These are phyloP conservation scores for Phasianus colchicus DNA, from an alignment of 2,113 vertebrate genomes.

Conservation along the genomic window DNA sequence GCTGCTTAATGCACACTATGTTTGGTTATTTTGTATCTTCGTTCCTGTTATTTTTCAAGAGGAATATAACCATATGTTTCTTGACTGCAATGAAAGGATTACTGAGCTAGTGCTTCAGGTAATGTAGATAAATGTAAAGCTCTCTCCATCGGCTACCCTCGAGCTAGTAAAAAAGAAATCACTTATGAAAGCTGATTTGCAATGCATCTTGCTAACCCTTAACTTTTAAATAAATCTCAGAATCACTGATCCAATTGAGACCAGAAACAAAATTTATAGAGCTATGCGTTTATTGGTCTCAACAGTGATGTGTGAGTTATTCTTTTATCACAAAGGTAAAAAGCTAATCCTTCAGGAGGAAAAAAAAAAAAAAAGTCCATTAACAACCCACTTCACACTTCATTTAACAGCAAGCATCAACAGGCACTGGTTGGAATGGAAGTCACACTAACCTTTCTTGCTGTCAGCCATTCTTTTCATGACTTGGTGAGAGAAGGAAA, in stretches of 20 bases:
- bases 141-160: not conserved
- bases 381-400: not conserved
- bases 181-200: not conserved
- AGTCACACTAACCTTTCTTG: not conserved
- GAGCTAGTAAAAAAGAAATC: not conserved
- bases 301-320: not conserved
- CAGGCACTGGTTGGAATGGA: not conserved
- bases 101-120: not conserved
- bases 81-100: not conserved
- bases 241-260: not conserved
- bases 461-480: not conserved
- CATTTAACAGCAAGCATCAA: constrained; percentile 23
- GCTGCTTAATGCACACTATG: not conserved
- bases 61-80: not conserved
- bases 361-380: not conserved
- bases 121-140: not conserved
- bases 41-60: not conserved
- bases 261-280: not conserved
- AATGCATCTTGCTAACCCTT: not conserved
- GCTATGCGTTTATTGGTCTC: not conserved
- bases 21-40: not conserved
- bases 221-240: not conserved
- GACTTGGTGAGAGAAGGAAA: not conserved
- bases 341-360: not conserved
- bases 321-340: constrained; percentile 5